These are phyloP conservation scores for Myotis brandtii DNA, from an alignment of 2,113 vertebrate species.

Conservation along the genomic window DNA sequence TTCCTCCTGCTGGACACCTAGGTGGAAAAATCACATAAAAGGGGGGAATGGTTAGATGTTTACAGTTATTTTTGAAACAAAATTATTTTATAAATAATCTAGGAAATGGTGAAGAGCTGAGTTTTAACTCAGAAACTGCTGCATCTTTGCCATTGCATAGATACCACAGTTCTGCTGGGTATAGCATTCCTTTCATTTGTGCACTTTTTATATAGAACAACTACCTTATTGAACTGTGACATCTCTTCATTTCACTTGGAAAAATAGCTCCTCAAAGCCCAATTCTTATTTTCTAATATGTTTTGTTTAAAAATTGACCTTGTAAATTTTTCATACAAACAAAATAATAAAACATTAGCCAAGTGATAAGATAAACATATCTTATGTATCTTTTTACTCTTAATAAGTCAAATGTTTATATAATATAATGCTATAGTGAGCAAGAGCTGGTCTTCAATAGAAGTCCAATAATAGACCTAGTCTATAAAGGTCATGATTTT, in stretches of 20 bases:
- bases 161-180: not conserved
- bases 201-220: not conserved
- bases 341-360: conserved; percentile 14
- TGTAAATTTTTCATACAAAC: conserved; percentile 10
- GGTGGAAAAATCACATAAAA: conserved; percentile 56
- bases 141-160: not conserved
- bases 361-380: conserved; percentile 11
- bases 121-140: not conserved
- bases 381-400: not conserved
- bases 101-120: not conserved
- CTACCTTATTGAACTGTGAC: not conserved
- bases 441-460: not conserved
- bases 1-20: conserved; percentile 39
- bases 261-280: not conserved
- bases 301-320: conserved; percentile 46
- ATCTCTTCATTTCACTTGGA: conserved; percentile 30
- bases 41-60: conserved; percentile 1
- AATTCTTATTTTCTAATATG: conserved; percentile 44
- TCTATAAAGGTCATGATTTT: not conserved
- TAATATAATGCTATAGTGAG: not conserved
- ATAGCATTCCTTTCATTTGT: not conserved
- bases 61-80: not conserved
- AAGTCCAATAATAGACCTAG: not conserved
- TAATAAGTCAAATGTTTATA: conserved; percentile 9
- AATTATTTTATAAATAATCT: conserved; percentile 52